Conservation (phyloP, 2,113 vertebrate species). For the Eclectus roratus region DNA sequence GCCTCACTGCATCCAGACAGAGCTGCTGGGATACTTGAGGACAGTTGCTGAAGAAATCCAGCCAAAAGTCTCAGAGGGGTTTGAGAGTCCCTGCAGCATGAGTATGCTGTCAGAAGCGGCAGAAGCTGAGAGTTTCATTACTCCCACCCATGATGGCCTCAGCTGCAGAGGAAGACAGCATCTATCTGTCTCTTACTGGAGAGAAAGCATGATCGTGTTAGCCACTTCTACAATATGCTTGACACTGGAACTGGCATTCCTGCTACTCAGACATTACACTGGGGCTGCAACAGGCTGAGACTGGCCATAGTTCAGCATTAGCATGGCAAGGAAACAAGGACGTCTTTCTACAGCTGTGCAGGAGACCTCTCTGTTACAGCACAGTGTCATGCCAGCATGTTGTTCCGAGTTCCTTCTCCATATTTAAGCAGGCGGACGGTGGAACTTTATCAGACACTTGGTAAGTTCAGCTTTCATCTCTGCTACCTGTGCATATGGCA, state of each 20-base stretch:
- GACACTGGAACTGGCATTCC: neutral
- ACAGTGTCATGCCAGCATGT: accelerated
- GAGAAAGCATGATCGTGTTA: accelerated
- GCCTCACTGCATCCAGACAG: neutral
- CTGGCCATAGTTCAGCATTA: neutral
- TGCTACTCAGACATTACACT: accelerated
- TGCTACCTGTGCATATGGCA: neutral
- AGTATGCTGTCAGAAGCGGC: neutral
- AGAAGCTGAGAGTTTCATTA: neutral
- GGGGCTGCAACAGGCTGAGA: neutral
- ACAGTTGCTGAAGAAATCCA: neutral
- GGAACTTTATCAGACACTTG: neutral
- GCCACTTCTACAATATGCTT: neutral
- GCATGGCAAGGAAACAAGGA: neutral
- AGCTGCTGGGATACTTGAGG: neutral
- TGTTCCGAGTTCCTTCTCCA: neutral
- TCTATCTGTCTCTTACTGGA: neutral
- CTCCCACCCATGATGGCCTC: accelerated
- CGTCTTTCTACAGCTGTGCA: neutral
- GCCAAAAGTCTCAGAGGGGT: neutral
- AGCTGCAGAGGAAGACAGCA: neutral
- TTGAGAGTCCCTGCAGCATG: accelerated
- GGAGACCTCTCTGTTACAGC: neutral
- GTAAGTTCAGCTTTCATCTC: neutral
- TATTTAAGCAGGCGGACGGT: neutral